Conservation (phyloP, 2,797 vertebrate species). For the Percopsis omiscomaycus region DNA sequence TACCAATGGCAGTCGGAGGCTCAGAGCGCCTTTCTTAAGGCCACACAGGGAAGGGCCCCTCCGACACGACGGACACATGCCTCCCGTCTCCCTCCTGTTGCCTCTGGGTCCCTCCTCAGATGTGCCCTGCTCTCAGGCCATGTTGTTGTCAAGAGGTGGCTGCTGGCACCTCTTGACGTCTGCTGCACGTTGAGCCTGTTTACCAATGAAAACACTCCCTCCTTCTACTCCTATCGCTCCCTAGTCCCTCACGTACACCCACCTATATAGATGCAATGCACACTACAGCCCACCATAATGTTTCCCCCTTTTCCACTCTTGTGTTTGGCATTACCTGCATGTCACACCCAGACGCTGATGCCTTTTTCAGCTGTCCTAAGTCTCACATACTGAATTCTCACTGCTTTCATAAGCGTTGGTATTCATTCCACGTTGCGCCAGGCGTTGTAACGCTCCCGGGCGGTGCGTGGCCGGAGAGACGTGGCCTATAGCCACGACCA, state of each 20-base stretch:
- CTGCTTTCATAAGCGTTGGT: too few species aligned
- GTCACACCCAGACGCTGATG: too few species aligned
- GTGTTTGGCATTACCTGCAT: too few species aligned
- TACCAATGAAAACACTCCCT: slow-evolving; percentile 20
- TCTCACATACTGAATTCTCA: too few species aligned
- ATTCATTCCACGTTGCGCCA: too few species aligned
- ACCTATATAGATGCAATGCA: slow-evolving; percentile 8
- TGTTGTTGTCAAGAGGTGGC: slow-evolving; percentile 13
- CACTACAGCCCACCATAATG: slow-evolving; percentile 3
- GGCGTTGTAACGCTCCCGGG: background rate
- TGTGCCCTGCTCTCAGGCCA: background rate
- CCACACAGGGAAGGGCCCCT: slow-evolving; percentile 7
- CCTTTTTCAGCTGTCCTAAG: too few species aligned
- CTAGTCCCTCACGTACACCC: slow-evolving; percentile 13
- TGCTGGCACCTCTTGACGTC: slow-evolving; percentile 16
- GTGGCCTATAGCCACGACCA: background rate
- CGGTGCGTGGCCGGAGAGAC: background rate
- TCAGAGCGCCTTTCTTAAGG: slow-evolving; percentile 21
- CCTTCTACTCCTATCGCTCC: slow-evolving; percentile 7
- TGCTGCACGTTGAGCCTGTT: slow-evolving; percentile 14
- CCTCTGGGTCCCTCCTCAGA: background rate
- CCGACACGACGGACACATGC: background rate
- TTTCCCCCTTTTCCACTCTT: too few species aligned
- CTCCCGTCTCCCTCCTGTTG: background rate
- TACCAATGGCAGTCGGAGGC: slow-evolving; percentile 31